Evolutionary conservation across 2,888 invertebrate species (phyloP).

Genomic region (Agapostemon virescens): DNA sequence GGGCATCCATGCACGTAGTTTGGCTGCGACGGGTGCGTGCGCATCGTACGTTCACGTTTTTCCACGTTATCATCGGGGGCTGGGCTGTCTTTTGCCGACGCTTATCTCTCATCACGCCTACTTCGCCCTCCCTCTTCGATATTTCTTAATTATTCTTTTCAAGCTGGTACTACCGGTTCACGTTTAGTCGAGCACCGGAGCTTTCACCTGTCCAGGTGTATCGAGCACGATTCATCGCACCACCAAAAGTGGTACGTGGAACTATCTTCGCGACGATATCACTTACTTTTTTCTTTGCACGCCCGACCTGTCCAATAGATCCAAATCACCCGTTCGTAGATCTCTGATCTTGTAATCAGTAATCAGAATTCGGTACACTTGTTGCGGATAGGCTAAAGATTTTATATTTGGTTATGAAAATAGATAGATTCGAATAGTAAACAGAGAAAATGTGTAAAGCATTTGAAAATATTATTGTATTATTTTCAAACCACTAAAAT

Average conservation of each 20-base stretch:
- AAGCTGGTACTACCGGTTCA: not conserved
- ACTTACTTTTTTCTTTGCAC: not conserved
- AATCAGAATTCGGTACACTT: not conserved
- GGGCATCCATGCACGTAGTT: constrained; percentile 9
- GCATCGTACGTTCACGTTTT: constrained; percentile 40
- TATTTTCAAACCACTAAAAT: too few relatives aligned
- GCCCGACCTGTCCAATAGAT: not conserved
- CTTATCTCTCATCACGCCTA: constrained; percentile 1
- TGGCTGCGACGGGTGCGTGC: constrained; percentile 43
- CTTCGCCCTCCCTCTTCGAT: not conserved
- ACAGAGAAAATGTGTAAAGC: not conserved
- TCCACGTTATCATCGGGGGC: constrained; percentile 30
- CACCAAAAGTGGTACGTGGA: not conserved
- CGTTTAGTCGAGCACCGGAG: not conserved
- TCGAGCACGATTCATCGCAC: not conserved
- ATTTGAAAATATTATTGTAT: not conserved
- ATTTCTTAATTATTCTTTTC: not conserved
- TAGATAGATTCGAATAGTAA: not conserved
- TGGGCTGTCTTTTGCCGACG: constrained; percentile 6
- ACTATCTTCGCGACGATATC: not conserved
- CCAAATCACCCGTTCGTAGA: not conserved
- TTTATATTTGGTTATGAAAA: not conserved
- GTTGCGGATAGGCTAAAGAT: not conserved
- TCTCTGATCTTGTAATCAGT: not conserved
- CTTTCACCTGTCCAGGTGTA: not conserved